phyloP scores from a whole-genome alignment of 2,888 invertebrate species.

The Melipona beecheii region DNA sequence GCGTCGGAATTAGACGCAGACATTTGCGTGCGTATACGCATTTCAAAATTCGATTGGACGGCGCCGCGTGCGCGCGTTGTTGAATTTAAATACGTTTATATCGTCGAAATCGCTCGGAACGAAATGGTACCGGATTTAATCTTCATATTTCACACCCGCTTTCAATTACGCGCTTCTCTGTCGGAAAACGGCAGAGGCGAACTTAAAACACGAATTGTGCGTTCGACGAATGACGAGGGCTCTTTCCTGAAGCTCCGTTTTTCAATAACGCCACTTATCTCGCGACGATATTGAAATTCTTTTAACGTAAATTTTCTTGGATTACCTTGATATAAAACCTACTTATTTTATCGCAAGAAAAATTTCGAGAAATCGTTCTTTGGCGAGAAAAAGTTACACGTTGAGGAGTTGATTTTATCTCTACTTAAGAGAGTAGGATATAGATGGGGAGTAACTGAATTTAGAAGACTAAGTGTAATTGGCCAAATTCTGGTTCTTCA shows the following conservation, averaged over 20 bases:
- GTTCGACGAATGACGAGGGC: background rate
- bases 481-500: background rate
- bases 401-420: no score
- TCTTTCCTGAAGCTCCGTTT: background rate
- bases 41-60: constrained; percentile 4
- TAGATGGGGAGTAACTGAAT: no score
- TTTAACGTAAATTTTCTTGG: no score
- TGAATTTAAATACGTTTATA: background rate
- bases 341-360: no score
- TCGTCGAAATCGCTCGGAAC: background rate
- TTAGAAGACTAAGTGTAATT: no score
- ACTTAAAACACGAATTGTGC: background rate
- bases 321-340: no score
- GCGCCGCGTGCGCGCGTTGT: background rate
- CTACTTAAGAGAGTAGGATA: no score
- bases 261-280: no score
- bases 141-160: background rate
- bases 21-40: constrained; percentile 1
- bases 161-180: background rate
- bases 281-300: no score
- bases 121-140: background rate
- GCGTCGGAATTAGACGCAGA: background rate
- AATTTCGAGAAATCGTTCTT: no score
- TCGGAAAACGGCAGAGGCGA: background rate
- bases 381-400: no score